Conservation (phyloP, 2,113 vertebrate genomes). For the Pygoscelis adeliae region DNA sequence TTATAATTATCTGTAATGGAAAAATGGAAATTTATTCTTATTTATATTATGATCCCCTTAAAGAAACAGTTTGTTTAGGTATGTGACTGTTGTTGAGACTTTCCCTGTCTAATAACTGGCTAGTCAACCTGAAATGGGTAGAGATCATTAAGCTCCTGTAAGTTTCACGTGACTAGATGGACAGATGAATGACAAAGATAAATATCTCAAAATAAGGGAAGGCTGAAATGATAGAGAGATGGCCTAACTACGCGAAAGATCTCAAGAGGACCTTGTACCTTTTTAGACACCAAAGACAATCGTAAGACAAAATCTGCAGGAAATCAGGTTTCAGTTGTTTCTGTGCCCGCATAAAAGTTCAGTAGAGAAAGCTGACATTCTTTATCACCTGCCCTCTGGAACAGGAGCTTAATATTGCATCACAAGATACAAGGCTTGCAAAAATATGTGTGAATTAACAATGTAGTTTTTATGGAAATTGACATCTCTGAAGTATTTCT, state of each 20-base stretch:
- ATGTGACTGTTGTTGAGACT: background rate
- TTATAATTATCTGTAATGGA: background rate
- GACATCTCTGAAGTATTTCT: background rate
- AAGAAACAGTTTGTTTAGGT: background rate
- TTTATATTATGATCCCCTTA: background rate
- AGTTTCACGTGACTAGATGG: background rate
- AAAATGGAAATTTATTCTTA: background rate
- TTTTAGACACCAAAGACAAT: background rate
- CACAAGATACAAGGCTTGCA: background rate
- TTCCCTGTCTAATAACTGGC: background rate
- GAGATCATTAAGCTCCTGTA: background rate
- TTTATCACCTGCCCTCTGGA: background rate
- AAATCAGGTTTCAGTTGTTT: background rate
- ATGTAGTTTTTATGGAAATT: background rate
- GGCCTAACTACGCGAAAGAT: background rate
- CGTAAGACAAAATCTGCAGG: background rate
- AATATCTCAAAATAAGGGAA: background rate
- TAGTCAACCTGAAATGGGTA: background rate
- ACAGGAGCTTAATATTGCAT: background rate
- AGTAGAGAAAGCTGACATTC: background rate
- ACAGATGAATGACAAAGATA: background rate
- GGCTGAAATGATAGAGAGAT: background rate
- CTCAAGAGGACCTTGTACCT: background rate
- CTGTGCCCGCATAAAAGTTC: background rate
- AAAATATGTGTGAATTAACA: background rate